Conservation (phyloP, 2,113 vertebrate species). For the Raja brachyura region DNA sequence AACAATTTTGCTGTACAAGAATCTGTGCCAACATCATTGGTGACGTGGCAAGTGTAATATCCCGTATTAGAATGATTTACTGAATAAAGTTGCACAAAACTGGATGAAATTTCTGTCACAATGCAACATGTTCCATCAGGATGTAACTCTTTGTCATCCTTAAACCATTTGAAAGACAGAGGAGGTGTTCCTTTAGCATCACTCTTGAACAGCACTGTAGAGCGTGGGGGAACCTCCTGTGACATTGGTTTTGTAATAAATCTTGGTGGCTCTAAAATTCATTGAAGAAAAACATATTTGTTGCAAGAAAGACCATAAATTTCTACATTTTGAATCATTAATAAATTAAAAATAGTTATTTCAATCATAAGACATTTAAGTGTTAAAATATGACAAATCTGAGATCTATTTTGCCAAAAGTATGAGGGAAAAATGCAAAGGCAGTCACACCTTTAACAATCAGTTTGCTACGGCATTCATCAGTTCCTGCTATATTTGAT, state of each 20-base stretch:
- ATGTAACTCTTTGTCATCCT: constrained; percentile 82
- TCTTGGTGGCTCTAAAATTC: constrained; percentile 79
- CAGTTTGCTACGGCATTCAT: constrained; percentile 75
- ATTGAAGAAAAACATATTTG: constrained; percentile 52
- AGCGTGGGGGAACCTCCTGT: constrained; percentile 75
- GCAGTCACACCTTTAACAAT: constrained; percentile 87
- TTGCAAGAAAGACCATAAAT: constrained; percentile 5
- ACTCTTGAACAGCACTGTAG: constrained; percentile 82
- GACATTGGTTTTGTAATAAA: constrained; percentile 77
- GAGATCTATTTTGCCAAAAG: neutral
- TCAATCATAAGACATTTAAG: neutral
- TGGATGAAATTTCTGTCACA: constrained; percentile 76
- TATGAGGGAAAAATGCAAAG: neutral
- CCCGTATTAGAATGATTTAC: constrained; percentile 77
- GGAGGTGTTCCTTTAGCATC: constrained; percentile 85
- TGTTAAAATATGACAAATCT: neutral
- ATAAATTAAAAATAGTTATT: neutral
- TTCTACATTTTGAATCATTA: neutral
- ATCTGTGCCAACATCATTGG: constrained; percentile 87
- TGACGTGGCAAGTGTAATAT: constrained; percentile 85
- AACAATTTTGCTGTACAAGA: constrained; percentile 77
- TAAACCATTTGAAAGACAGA: constrained; percentile 90
- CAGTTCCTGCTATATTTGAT: constrained; percentile 76
- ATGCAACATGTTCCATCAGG: constrained; percentile 82
- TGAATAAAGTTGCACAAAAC: constrained; percentile 85